Evolutionary conservation across 2,888 invertebrate genomes (phyloP), one percentile per base, ranked within the genome.

Genomic region (Ligdia adustata): DNA sequence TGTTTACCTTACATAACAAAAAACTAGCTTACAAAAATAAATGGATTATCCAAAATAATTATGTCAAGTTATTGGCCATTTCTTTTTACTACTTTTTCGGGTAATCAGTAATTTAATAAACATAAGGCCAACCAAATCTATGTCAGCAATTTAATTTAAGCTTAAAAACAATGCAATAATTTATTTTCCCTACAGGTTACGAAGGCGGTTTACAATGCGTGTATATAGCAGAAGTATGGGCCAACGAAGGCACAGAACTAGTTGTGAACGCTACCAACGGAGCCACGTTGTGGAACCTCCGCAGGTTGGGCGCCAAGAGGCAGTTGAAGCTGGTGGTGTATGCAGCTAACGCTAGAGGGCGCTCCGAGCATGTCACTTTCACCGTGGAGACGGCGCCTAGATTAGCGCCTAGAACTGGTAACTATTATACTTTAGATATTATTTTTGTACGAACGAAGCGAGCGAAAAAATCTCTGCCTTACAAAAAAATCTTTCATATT

Each of bases 261-360:
- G 92, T 93, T 57, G 93, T 93, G 2, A 95, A 95, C 74, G 91
- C 93, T 7, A 94, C 93, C 15, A 94, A 95, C 52, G 93, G 92
- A 54, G 92, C 92, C 58, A 93, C 97, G 0, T 84, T 93, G 43
- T 95, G 97, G 87, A 94, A 93, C 44, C 94, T 97, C 0, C 92
- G 93, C 61, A 93, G 94, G 33, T 88, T 97, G 39, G 95, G 95
- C 47, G 92, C 97, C 0, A 96, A 96, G 26, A 93, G 94, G 56
- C 92, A 94, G 33, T 92, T 97, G 48, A 93, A 93, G 62, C 92
- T 97, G 75, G 91, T 94, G 51, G 92, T 97, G 18, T 97, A 96
- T 75, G 94, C 97, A 1, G 94, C 94, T 5, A 98, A 98, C 77
- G 92, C 94, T 6, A 95, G 96, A 64, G 98, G 98, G 11, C 92